Percentiles rank a stretch among this genome's conserved stretches.
phyloP scores from a whole-genome alignment of 2,888 invertebrate genomes.

The Drosophila rubida region DNA sequence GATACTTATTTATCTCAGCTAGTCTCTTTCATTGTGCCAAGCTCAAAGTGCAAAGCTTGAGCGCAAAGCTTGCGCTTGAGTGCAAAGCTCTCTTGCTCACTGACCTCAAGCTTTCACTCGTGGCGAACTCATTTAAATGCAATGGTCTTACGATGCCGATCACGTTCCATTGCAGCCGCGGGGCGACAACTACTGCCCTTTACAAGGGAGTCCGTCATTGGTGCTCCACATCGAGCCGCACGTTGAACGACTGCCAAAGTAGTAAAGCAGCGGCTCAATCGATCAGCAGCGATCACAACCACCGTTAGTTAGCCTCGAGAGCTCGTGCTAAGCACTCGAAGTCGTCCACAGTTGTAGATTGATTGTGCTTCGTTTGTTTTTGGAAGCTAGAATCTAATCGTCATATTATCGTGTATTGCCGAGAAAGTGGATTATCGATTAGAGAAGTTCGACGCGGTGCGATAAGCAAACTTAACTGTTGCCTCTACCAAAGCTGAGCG shows the following conservation, averaged over 20 bases:
- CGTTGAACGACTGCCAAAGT: slow-evolving; percentile 43
- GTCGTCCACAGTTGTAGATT: slow-evolving; percentile 13
- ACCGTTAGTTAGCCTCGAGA: slow-evolving; percentile 64
- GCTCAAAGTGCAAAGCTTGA: slow-evolving; percentile 21
- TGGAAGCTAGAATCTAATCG: slow-evolving; percentile 60
- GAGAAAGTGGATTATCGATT: slow-evolving; percentile 70
- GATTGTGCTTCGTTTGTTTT: slow-evolving; percentile 12
- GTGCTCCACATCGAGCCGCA: slow-evolving; percentile 66
- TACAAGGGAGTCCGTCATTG: slow-evolving; percentile 31
- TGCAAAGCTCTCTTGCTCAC: slow-evolving; percentile 6
- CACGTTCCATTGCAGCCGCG: slow-evolving; percentile 65
- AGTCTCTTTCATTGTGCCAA: slow-evolving; percentile 2
- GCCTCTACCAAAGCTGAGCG: neutral
- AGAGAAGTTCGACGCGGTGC: neutral
- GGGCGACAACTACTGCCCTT: slow-evolving; percentile 49
- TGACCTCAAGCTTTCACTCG: slow-evolving; percentile 4
- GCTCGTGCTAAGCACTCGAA: slow-evolving; percentile 50
- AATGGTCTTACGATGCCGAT: slow-evolving; percentile 43
- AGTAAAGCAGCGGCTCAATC: slow-evolving; percentile 26
- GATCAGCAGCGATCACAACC: slow-evolving; percentile 25
- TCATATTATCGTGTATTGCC: slow-evolving; percentile 23
- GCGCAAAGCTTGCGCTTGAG: slow-evolving; percentile 15
- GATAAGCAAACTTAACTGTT: slow-evolving; percentile 55
- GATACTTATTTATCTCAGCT: slow-evolving; percentile 44
- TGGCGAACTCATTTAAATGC: slow-evolving; percentile 63